Conservation (phyloP, 2,797 vertebrate genomes). For the Pseudochirops cupreus region DNA sequence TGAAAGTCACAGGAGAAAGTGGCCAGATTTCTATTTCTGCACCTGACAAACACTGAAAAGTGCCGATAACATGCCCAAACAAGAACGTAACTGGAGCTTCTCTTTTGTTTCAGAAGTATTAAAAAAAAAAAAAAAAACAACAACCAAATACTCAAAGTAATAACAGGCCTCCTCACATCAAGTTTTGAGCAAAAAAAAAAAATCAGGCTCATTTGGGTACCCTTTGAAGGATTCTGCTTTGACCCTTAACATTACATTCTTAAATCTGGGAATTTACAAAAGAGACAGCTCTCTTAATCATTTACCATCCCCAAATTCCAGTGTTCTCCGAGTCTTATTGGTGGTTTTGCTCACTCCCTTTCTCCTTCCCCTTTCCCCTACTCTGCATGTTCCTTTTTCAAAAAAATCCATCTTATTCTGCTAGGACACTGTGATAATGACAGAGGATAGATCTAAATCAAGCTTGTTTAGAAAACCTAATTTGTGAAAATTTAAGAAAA, state of each 20-base stretch:
- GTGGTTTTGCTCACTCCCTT: not conserved
- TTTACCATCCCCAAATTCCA: not conserved
- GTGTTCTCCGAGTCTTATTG: not conserved
- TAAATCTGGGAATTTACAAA: not conserved
- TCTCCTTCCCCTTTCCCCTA: not conserved
- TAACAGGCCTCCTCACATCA: not conserved
- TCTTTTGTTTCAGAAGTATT: conserved; percentile 55
- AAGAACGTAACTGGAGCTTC: conserved; percentile 29
- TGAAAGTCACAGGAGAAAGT: not conserved
- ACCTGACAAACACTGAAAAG: not conserved
- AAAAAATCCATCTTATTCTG: conserved; percentile 19
- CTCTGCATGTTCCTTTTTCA: not conserved
- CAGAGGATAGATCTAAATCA: conserved; percentile 74
- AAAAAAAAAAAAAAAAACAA: not conserved
- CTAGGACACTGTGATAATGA: conserved; percentile 72
- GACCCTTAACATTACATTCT: not conserved
- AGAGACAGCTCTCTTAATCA: not conserved
- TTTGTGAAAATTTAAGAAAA: conserved; percentile 77
- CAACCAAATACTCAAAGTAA: conserved; percentile 35
- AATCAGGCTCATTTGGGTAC: not conserved
- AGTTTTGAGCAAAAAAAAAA: conserved; percentile 12
- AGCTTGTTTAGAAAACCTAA: conserved; percentile 76
- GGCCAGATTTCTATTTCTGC: not conserved
- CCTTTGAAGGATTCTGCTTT: conserved; percentile 19
- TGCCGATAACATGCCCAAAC: not conserved